A percentile compares a stretch with the other conserved stretches of the same genome.
Conservation (phyloP, 2,113 vertebrate genomes). For the Phodopus roborovskii region DNA sequence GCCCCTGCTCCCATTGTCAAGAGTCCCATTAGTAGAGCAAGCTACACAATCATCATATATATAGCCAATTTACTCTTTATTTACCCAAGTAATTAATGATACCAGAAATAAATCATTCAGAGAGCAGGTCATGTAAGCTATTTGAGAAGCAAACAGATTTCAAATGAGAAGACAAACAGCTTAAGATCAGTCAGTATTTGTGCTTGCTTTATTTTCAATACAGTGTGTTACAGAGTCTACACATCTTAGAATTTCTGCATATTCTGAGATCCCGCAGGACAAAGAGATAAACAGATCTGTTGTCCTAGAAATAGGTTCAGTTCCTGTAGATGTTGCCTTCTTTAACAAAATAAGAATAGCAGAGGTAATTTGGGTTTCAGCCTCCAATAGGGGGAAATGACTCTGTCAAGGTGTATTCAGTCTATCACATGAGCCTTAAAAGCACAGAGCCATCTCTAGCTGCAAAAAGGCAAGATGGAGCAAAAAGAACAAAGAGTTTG, state of each 20-base stretch:
- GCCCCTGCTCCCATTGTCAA: too few relatives aligned
- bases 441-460: background rate
- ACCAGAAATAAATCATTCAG: background rate
- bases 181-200: background rate
- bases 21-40: too few relatives aligned
- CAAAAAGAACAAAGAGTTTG: too few relatives aligned
- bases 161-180: background rate
- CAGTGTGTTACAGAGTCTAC: background rate
- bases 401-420: background rate
- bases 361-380: background rate
- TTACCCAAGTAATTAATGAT: background rate
- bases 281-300: background rate
- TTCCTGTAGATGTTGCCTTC: background rate
- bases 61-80: background rate
- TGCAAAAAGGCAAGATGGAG: background rate
- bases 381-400: background rate
- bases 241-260: background rate
- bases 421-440: background rate
- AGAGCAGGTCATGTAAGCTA: background rate
- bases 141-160: background rate
- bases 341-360: background rate
- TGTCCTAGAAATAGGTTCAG: background rate
- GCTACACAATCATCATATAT: too few relatives aligned
- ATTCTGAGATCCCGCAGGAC: background rate
- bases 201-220: background rate